These are phyloP conservation scores for Eupithecia exiguata DNA, from an alignment of 2,888 invertebrate genomes.

Conservation along the genomic window DNA sequence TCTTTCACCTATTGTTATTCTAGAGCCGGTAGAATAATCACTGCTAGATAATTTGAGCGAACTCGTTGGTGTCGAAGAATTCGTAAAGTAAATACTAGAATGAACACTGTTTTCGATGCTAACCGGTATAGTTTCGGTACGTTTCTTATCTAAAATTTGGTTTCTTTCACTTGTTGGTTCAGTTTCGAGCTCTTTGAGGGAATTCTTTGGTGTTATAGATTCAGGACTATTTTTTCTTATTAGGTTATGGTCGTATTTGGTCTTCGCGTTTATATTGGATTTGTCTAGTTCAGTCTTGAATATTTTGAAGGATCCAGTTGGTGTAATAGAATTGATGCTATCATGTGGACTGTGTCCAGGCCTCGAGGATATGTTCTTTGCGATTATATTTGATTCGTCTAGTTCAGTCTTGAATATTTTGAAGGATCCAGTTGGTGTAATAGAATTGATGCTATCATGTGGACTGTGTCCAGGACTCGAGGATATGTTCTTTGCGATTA, in stretches of 20 bases:
- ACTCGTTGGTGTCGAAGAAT: conserved; percentile 22
- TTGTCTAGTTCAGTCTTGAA: background rate
- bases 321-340: background rate
- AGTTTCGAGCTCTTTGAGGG: background rate
- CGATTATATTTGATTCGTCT: conserved; percentile 15
- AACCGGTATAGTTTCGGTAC: conserved; percentile 36
- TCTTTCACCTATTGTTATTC: conserved; percentile 23
- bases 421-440: background rate
- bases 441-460: background rate
- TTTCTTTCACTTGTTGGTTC: background rate
- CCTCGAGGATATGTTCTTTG: conserved; percentile 26
- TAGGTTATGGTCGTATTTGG: background rate
- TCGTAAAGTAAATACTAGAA: conserved; percentile 9
- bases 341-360: background rate
- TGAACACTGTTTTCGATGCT: background rate
- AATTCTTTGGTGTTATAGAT: background rate
- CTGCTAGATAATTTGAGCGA: conserved; percentile 19
- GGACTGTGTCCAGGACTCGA: background rate
- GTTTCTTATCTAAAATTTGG: conserved; percentile 31
- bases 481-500: conserved; percentile 32
- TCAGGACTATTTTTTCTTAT: background rate
- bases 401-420: background rate
- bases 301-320: background rate
- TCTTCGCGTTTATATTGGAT: too few species aligned
- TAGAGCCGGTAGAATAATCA: conserved; percentile 22